Percentiles rank a stretch among this genome's conserved stretches.
These are phyloP conservation scores for Rachycentron canadum DNA, from an alignment of 2,797 vertebrate genomes.

Conservation along the genomic window DNA sequence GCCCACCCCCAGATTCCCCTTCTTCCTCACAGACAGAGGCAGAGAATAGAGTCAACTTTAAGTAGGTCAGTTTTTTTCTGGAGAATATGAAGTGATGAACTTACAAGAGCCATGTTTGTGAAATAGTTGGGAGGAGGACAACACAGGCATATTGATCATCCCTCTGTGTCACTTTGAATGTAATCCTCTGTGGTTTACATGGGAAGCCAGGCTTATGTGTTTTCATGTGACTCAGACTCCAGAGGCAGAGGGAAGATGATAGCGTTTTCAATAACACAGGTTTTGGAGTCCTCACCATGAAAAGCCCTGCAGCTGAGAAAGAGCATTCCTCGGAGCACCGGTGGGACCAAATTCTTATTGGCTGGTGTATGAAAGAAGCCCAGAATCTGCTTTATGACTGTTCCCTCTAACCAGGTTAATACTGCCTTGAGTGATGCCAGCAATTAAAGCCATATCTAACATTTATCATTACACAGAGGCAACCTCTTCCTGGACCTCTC, in stretches of 20 bases:
- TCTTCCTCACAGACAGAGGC: conserved; percentile 43
- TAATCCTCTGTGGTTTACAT: conserved; percentile 53
- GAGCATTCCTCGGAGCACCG: conserved; percentile 47
- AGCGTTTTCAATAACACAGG: conserved; percentile 61
- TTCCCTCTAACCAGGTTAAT: conserved; percentile 64
- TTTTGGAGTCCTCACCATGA: conserved; percentile 54
- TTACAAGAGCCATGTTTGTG: conserved; percentile 39
- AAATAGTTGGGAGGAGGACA: conserved; percentile 38
- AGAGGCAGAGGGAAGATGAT: conserved; percentile 36
- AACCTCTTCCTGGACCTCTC: conserved; percentile 39
- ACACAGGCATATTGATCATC: conserved; percentile 58
- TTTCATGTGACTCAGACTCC: conserved; percentile 46
- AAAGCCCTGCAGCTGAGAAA: conserved; percentile 54
- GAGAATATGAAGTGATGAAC: conserved; percentile 44
- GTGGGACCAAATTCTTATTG: conserved; percentile 56
- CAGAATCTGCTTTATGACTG: conserved; percentile 48
- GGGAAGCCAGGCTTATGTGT: conserved; percentile 41
- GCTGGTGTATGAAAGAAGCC: conserved; percentile 39
- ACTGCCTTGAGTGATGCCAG: conserved; percentile 64
- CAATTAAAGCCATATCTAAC: conserved; percentile 68
- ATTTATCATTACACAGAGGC: conserved; percentile 54
- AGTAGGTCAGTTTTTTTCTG: conserved; percentile 69
- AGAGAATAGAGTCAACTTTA: conserved; percentile 68
- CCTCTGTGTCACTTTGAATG: conserved; percentile 49
- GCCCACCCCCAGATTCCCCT: conserved; percentile 55